These are phyloP conservation scores for Dasyurus viverrinus DNA, from an alignment of 2,113 vertebrate genomes.

Conservation along the genomic window DNA sequence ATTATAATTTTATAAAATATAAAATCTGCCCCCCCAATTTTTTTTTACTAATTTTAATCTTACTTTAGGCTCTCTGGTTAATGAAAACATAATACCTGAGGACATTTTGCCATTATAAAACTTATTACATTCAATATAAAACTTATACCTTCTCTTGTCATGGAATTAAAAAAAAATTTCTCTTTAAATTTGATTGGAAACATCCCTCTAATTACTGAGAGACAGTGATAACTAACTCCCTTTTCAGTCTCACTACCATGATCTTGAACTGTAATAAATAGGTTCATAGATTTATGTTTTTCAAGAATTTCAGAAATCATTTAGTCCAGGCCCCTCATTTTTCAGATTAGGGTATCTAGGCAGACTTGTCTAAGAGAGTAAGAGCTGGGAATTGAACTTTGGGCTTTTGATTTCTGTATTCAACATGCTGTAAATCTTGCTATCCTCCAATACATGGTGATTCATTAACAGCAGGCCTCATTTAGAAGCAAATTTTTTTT, in stretches of 20 bases:
- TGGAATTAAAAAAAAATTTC: not conserved
- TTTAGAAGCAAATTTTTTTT: not conserved
- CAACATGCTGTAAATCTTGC: not conserved
- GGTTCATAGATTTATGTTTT: not conserved
- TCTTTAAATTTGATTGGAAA: not conserved
- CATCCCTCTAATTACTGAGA: not conserved
- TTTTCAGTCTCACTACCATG: not conserved
- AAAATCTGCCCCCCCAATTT: not conserved
- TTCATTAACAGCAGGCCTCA: not conserved
- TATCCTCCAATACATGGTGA: not conserved
- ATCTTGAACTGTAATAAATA: not conserved
- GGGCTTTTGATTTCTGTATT: not conserved
- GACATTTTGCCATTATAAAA: constrained; percentile 28
- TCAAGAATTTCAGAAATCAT: not conserved
- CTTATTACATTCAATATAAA: not conserved
- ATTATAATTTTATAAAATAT: not conserved
- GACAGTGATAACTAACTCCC: not conserved
- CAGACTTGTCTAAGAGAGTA: not conserved
- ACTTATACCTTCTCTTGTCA: not conserved
- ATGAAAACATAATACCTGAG: not conserved
- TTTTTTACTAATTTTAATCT: constrained; percentile 18
- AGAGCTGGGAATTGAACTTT: not conserved
- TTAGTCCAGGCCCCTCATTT: not conserved
- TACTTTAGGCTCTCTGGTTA: not conserved
- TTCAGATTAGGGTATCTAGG: not conserved